A percentile compares a stretch with the other conserved stretches of the same genome.
phyloP scores from a whole-genome alignment of 2,888 invertebrate species.

The Amphipyra tragopoginis region DNA sequence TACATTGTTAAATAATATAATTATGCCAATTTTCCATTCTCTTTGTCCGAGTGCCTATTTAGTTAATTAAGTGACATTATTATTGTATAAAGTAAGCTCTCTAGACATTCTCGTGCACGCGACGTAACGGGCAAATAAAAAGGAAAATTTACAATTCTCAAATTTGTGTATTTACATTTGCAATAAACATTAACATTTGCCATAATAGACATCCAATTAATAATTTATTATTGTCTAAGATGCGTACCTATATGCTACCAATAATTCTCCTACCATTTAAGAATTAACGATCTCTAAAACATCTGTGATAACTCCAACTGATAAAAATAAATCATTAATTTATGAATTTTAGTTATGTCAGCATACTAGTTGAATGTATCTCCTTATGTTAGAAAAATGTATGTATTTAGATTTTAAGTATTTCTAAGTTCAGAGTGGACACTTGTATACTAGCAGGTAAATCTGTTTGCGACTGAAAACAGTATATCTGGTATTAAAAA shows the following conservation, averaged over 20 bases:
- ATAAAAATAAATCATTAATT: constrained; percentile 85
- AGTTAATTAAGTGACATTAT: constrained; percentile 16
- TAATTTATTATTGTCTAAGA: constrained; percentile 65
- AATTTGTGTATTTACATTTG: constrained; percentile 41
- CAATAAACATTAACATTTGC: constrained; percentile 55
- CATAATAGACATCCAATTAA: constrained; percentile 69
- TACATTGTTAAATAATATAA: constrained; percentile 4
- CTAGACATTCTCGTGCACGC: constrained; percentile 11
- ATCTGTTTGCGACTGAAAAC: constrained; percentile 18
- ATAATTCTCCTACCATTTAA: constrained; percentile 84
- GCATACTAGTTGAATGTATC: constrained; percentile 70
- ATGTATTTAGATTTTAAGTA: constrained; percentile 63
- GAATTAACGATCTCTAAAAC: constrained; percentile 88
- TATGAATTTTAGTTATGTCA: constrained; percentile 82
- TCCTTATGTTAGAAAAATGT: constrained; percentile 70
- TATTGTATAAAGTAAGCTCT: constrained; percentile 23
- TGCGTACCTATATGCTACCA: constrained; percentile 69
- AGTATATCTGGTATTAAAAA: background rate
- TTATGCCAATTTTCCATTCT: constrained; percentile 41
- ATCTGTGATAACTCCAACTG: constrained; percentile 89
- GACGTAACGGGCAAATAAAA: constrained; percentile 34
- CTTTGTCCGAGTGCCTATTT: constrained; percentile 26
- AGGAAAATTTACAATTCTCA: constrained; percentile 47
- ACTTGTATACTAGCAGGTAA: constrained; percentile 44
- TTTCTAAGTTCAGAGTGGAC: constrained; percentile 52